Evolutionary conservation across 2,797 vertebrate genomes (phyloP).

Genomic region (Thalassophryne amazonica): DNA sequence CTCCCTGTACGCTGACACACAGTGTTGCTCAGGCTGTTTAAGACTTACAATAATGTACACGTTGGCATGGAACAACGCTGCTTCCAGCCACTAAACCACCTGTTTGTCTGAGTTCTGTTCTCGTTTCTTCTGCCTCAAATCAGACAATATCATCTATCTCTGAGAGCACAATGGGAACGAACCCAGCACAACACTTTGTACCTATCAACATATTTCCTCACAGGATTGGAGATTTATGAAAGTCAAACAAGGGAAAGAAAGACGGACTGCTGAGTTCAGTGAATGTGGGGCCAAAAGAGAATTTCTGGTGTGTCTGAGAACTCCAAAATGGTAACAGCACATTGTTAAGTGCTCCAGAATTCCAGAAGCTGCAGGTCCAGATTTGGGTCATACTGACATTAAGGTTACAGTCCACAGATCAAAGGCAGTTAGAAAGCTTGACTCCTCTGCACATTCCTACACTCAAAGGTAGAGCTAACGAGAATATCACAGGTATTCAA

Average conservation of each 20-base stretch:
- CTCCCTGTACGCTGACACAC: constrained; percentile 1
- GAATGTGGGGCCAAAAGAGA: constrained; percentile 11
- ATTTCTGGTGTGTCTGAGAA: constrained; percentile 5
- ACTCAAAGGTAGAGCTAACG: constrained; percentile 1
- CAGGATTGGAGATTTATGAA: constrained; percentile 3
- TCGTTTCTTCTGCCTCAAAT: constrained; percentile 10
- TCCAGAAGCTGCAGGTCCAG: background rate
- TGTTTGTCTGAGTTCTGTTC: constrained; percentile 26
- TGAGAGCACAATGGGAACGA: background rate
- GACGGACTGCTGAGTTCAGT: constrained; percentile 4
- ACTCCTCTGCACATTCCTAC: constrained; percentile 18
- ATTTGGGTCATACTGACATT: constrained; percentile 49
- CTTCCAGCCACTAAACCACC: constrained; percentile 39
- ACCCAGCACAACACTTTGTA: constrained; percentile 2
- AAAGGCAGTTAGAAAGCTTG: constrained; percentile 23
- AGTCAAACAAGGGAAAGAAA: constrained; percentile 29
- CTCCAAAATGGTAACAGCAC: background rate
- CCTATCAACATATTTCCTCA: constrained; percentile 15
- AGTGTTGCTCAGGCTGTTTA: no score
- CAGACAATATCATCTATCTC: constrained; percentile 22
- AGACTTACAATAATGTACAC: no score
- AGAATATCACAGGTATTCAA: background rate
- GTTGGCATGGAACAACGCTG: constrained; percentile 40
- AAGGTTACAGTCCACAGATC: constrained; percentile 33
- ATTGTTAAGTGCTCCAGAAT: constrained; percentile 40